Percentiles rank a stretch among this genome's conserved stretches.
Conservation (phyloP, 2,113 vertebrate species). For the Ploceus nigricollis region DNA sequence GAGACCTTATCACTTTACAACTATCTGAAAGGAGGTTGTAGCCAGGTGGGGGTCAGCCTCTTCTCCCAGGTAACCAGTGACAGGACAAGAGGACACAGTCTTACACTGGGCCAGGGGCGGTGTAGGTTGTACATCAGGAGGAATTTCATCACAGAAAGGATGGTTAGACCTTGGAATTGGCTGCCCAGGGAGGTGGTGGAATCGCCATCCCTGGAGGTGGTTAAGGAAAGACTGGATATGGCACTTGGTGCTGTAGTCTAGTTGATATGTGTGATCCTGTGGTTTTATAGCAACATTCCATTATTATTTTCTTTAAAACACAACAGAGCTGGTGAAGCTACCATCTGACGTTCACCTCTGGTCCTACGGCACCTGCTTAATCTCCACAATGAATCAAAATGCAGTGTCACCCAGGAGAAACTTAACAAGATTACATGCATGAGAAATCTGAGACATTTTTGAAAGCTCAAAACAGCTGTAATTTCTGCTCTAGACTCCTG, state of each 20-base stretch:
- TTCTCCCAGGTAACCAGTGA: neutral
- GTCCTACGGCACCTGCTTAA: neutral
- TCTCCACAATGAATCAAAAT: neutral
- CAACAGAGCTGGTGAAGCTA: neutral
- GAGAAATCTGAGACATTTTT: neutral
- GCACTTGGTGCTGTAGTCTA: neutral
- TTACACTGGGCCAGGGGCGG: neutral
- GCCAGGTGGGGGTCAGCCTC: neutral
- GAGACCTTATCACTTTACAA: neutral
- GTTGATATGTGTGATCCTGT: neutral
- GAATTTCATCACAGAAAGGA: neutral
- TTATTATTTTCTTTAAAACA: neutral
- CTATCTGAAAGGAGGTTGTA: neutral
- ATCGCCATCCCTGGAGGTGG: neutral
- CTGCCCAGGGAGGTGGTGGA: neutral
- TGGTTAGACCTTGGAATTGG: neutral
- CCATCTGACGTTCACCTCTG: neutral
- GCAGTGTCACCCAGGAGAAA: neutral
- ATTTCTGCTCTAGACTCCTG: neutral
- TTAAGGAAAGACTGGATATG: neutral
- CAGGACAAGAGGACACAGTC: neutral
- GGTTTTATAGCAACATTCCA: neutral
- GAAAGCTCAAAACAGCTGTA: neutral
- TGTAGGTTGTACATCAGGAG: neutral
- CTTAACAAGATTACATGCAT: neutral